Percentiles rank a stretch among this genome's conserved stretches.
These are phyloP conservation scores for Tympanuchus pallidicinctus DNA, from an alignment of 2,113 vertebrate genomes.

Conservation along the genomic window DNA sequence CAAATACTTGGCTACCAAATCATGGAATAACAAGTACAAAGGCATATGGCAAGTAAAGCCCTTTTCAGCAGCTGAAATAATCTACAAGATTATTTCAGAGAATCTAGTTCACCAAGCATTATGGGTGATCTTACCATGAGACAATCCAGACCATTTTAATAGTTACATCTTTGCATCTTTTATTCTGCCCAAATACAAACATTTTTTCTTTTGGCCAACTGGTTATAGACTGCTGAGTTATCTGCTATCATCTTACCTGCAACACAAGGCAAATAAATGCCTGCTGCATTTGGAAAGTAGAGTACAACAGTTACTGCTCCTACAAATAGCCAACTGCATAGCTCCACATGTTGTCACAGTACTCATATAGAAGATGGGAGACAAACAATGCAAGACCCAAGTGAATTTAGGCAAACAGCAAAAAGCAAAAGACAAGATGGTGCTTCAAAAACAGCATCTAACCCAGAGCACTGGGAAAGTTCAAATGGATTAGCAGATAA, in stretches of 20 bases:
- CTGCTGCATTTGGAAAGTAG: not conserved
- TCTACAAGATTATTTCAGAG: not conserved
- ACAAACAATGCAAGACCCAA: not conserved
- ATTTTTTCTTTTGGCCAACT: not conserved
- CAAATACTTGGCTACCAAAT: not conserved
- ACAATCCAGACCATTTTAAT: not conserved
- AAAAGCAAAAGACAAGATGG: not conserved
- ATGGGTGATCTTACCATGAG: not conserved
- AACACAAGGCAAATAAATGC: not conserved
- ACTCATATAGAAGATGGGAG: not conserved
- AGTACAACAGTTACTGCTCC: not conserved
- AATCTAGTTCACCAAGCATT: not conserved
- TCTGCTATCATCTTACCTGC: not conserved
- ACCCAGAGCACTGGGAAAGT: not conserved
- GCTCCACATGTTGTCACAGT: not conserved
- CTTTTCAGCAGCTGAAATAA: not conserved
- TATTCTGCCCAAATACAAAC: not conserved
- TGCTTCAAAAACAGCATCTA: not conserved
- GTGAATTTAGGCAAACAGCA: rapidly evolving
- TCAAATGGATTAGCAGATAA: not conserved
- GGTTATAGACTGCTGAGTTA: not conserved
- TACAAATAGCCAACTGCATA: not conserved
- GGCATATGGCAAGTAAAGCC: not conserved
- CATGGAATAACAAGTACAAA: not conserved
- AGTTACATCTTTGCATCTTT: not conserved